Evolutionary conservation across 2,113 vertebrate species (phyloP).

Genomic region (Ptilorrhoa leucosticta): DNA sequence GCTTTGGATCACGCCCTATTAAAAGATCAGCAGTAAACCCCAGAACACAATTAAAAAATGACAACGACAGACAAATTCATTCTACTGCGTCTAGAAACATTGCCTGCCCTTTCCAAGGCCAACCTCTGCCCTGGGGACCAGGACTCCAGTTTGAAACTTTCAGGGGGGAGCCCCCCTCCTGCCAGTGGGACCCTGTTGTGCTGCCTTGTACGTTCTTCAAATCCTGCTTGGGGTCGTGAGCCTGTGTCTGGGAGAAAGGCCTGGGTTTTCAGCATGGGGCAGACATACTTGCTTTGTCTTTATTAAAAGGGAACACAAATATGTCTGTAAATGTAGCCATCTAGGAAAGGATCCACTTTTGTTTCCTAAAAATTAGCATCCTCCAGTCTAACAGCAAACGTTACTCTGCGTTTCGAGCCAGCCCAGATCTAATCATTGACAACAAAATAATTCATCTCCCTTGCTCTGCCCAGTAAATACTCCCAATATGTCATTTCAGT

Average conservation of each 20-base stretch:
- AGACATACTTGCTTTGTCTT: neutral
- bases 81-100: neutral
- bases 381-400: neutral
- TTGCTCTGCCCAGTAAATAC: neutral
- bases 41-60: neutral
- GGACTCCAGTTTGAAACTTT: neutral
- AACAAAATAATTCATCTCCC: neutral
- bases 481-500: neutral
- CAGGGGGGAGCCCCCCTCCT: neutral
- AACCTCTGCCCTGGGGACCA: neutral
- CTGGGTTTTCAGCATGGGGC: neutral
- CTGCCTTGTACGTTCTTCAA: neutral
- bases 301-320: neutral
- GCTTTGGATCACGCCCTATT: neutral
- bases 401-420: neutral
- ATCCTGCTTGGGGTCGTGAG: neutral
- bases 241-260: neutral
- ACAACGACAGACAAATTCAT: neutral
- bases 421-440: neutral
- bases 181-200: neutral
- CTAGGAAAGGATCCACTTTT: conserved; percentile 31
- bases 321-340: neutral
- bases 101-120: neutral
- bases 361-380: neutral
- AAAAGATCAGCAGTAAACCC: neutral